phyloP scores from a whole-genome alignment of 1,140 invertebrate genomes.

The Diuraphis noxia region DNA sequence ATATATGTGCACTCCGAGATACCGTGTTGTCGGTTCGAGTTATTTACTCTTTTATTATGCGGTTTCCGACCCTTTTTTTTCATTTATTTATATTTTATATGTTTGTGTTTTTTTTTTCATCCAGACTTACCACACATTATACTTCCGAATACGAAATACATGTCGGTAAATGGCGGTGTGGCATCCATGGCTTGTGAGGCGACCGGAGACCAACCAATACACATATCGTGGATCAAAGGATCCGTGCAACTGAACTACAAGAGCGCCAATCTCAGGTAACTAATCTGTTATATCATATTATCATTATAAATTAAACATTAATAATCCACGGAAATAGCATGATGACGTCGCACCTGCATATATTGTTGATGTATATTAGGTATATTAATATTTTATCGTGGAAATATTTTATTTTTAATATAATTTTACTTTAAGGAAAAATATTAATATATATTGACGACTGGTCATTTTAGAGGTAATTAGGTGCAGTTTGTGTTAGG shows the following conservation, averaged over 20 bases:
- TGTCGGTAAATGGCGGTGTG: conserved; percentile 62
- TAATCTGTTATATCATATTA: conserved; percentile 49
- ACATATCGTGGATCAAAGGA: conserved; percentile 65
- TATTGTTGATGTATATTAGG: neutral
- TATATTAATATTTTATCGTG: neutral
- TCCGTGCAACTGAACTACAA: conserved; percentile 63
- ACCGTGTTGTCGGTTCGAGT: neutral
- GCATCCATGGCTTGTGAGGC: conserved; percentile 66
- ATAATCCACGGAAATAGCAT: no score
- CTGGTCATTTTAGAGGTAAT: neutral
- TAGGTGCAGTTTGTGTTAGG: neutral
- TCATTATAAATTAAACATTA: neutral
- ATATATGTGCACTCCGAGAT: neutral
- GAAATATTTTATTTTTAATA: neutral
- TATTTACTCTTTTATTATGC: conserved; percentile 24
- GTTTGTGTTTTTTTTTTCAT: conserved; percentile 9
- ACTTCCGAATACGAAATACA: conserved; percentile 61
- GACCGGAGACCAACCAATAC: conserved; percentile 67
- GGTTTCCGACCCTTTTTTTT: neutral
- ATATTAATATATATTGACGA: neutral
- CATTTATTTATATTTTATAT: neutral
- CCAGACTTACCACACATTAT: conserved; percentile 62
- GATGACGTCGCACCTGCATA: neutral
- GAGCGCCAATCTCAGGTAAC: conserved; percentile 53
- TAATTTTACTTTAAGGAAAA: neutral